Evolutionary conservation across 2,888 invertebrate species (phyloP), one percentile per base, ranked within the genome.

Genomic region (Dendrolimus pini): DNA sequence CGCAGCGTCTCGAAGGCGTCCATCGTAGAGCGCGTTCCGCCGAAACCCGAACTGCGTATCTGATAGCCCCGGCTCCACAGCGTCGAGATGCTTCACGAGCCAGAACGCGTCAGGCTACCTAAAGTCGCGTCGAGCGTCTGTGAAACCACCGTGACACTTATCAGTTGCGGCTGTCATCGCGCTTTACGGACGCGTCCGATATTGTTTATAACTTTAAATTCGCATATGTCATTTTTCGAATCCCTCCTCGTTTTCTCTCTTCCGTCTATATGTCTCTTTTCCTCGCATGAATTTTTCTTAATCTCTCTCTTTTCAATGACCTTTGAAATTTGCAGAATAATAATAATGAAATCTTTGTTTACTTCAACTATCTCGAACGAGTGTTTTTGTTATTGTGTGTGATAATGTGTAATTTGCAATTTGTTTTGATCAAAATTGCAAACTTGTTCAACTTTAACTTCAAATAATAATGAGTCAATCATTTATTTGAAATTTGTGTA

Each of bases 291-390:
- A 9, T 7, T 10, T 8, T 0, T 9, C 55, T 61, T 67, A 60
- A 14, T 60, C 68, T 71, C 59, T 81, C 78, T 69, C 82, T 67
- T 64, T 85, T 71, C 66, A 73, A 66, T 88, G 89, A 90, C 89
- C 89, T 90, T 90, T 89, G 88, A 81, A 47, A 77, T 83, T 80
- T 80, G 82, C 82, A 80, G 83, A 83, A 77, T 83, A 85, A 83
- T 85, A 85, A 82, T 85, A 85, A 71, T 82, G 79, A 78, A 81
- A 85, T 87, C 89, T 89, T 89, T 90, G 89, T 89, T 89, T 90
- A 89, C 89, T 86, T 85, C 80, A 75, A 76, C 71, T 74, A 74
- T 59, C 77, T 74, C 77, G 73, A 74, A 79, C 76, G 72, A 85
- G 84, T 89, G 89, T 89, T 89, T 85, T 89, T 90, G 89, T 89